These are phyloP conservation scores for Nezara viridula DNA, from an alignment of 2,888 invertebrate species.

Conservation along the genomic window DNA sequence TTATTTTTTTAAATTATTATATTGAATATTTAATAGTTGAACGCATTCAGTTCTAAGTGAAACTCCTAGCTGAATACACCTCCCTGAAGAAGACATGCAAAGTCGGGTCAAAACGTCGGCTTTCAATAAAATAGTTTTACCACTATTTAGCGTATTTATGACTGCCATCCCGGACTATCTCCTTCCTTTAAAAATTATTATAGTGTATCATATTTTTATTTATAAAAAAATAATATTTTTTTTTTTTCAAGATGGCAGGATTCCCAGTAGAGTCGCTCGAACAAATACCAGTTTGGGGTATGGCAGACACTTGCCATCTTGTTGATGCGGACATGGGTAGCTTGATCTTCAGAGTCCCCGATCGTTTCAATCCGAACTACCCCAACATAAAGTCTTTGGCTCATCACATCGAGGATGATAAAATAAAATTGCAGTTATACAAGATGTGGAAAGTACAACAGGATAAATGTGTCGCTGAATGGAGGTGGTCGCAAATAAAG, in stretches of 20 bases:
- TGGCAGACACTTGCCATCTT: constrained; percentile 43
- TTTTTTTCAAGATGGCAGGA: constrained; percentile 31
- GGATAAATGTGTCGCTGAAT: constrained; percentile 4
- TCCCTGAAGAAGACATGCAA: too few species aligned
- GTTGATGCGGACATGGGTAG: constrained; percentile 37
- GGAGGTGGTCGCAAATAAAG: constrained; percentile 8
- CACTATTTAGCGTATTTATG: too few species aligned
- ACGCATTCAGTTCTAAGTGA: too few species aligned
- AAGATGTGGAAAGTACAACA: not conserved
- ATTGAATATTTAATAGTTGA: too few species aligned
- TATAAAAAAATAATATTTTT: not conserved
- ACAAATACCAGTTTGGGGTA: constrained; percentile 54
- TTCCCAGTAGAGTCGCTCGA: constrained; percentile 33
- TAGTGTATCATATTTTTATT: not conserved
- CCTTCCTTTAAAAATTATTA: too few species aligned
- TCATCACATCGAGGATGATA: not conserved
- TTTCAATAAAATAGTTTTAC: too few species aligned
- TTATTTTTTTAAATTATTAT: too few species aligned
- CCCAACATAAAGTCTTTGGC: constrained; percentile 12
- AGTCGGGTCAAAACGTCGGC: too few species aligned
- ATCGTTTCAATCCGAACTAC: not conserved
- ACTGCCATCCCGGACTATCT: too few species aligned
- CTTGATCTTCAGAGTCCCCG: constrained; percentile 29
- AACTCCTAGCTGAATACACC: too few species aligned
- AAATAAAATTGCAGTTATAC: not conserved